Base-by-base conservation (phyloP, 2,797 vertebrate species). In the Iguana delicatissima region DNA sequence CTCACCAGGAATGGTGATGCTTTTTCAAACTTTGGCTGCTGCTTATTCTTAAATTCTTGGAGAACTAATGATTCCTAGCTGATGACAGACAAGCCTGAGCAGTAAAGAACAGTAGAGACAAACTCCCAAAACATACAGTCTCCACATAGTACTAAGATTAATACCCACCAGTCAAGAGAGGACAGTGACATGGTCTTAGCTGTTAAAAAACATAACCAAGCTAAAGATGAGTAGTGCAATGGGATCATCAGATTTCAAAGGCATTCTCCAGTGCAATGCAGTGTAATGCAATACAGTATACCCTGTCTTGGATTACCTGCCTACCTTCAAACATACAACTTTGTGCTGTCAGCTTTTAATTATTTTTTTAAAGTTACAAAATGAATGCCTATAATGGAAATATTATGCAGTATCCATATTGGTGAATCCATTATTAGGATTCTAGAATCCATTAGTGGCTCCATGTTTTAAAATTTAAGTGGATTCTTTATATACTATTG, bases 331-430 rank as follows among this genome's bases (percentile, higher is more conserved):
- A 57, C 35, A 77, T 91, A 74, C 67, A 24, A 62, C 72, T 73
- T 90, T 81, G 16, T 86, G 52, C 59, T 73, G 62, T 57, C 79
- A 84, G 35, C 35, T 35, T 79, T 35, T 80, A 35, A 38, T 81
- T 86, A n/a, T 73, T 69, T 55, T 90, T 73, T 57, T 42, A n/a
- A 84, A 77, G 59, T 67, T 46, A 46, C 20, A 26, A 29, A 16
- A 14, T 18, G 12, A 81, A 20, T 67, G 32, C 18, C 77, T 90
- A 50, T 14, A 81, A 16, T 38, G 74, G 59, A 83, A 86, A 79
- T 79, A 55, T n/a, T 69, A 84, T 64, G 32, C 59, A 67, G 42
- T 57, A n/a, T 26, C 46, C 10, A 24, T 76, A 29, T 12, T 13
- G 18, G n/a, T 89, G 52, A 38, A 14, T 64, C 16, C 38, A 29